Base-by-base conservation (phyloP, 2,113 vertebrate genomes). In the Anas platyrhynchos region DNA sequence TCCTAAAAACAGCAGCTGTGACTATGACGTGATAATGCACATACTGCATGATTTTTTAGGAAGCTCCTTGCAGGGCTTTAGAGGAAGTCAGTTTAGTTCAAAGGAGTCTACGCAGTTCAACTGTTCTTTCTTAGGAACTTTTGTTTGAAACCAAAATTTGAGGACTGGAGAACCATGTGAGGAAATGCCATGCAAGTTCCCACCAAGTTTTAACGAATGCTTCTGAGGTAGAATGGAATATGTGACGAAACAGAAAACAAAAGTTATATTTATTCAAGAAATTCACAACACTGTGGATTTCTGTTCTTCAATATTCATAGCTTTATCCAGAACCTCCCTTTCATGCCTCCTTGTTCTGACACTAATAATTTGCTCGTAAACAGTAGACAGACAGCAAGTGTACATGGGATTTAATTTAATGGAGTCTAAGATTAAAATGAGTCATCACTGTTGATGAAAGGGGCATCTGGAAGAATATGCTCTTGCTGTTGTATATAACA, bases 301-400 rank as follows among this genome's bases (percentile, higher is more conserved):
- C n/a, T 71, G 26, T 21, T 61, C 55, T 71, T 13, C 29, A 41
- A 58, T 11, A 59, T 46, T 46, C 38, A 21, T 26, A 41, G 74
- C 91, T 48, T 61, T 85, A 50, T 74, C 52, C 62, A 44, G 62
- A 83, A 25, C 63, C 65, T 91, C 44, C 32, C 61, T 73, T 14
- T 61, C 22, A 16, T 43, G 34, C 14, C n/a, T 79, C 44, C 71
- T 52, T 18, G 22, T 75, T 55, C 87, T 96, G 88, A 55, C 95
- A 89, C 62, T 62, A 38, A 6, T 44, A 36, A 93, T 91, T 79
- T 89, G 43, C 93, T 87, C 8, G 0, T 73, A 20, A 78, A 6
- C 32, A 41, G 78, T 44, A 91, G 94, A 66, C 72, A 85, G 89
- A 61, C 67, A 89, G 54, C 91, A 96, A 89, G 88, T 43, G 71